These are phyloP conservation scores for Acestrorhynchus altus DNA, from an alignment of 2,797 vertebrate species.

Conservation along the genomic window DNA sequence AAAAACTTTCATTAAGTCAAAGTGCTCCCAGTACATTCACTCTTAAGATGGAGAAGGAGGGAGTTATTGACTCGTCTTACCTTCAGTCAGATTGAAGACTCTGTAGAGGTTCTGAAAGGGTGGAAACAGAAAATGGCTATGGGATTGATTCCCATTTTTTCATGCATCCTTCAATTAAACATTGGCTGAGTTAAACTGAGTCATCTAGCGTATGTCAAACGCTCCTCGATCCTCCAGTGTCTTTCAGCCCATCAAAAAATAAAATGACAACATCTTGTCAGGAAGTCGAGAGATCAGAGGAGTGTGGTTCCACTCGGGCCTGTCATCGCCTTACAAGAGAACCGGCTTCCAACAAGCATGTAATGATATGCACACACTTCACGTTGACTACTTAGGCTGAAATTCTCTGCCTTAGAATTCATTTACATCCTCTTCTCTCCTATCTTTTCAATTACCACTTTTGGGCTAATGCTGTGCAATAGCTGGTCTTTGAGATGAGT, in stretches of 20 bases:
- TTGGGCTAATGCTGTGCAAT: slow-evolving; percentile 37
- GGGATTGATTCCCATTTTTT: slow-evolving; percentile 60
- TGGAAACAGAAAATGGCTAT: slow-evolving; percentile 41
- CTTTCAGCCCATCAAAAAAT: slow-evolving; percentile 67
- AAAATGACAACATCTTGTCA: slow-evolving; percentile 77
- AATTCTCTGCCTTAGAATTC: slow-evolving; percentile 23
- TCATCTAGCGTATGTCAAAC: slow-evolving; percentile 66
- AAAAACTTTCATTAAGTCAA: background rate
- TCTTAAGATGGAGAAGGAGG: slow-evolving; percentile 24
- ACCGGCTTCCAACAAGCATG: slow-evolving; percentile 66
- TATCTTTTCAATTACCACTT: slow-evolving; percentile 42
- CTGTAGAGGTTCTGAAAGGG: background rate
- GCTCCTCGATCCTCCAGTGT: slow-evolving; percentile 66
- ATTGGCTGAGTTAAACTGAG: slow-evolving; percentile 66
- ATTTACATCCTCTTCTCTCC: slow-evolving; percentile 17
- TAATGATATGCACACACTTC: slow-evolving; percentile 39
- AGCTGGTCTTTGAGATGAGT: slow-evolving; percentile 7
- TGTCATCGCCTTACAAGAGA: slow-evolving; percentile 70
- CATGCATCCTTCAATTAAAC: slow-evolving; percentile 73
- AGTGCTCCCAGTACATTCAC: slow-evolving; percentile 16
- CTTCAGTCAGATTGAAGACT: slow-evolving; percentile 1
- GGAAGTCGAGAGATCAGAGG: slow-evolving; percentile 75
- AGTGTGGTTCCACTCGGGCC: slow-evolving; percentile 68
- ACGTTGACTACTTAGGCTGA: slow-evolving; percentile 14
- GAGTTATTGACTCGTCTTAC: slow-evolving; percentile 26